Evolutionary conservation across 2,797 vertebrate genomes (phyloP), one percentile per base, ranked within the genome.

Genomic region (Pachyuromys duprasi): DNA sequence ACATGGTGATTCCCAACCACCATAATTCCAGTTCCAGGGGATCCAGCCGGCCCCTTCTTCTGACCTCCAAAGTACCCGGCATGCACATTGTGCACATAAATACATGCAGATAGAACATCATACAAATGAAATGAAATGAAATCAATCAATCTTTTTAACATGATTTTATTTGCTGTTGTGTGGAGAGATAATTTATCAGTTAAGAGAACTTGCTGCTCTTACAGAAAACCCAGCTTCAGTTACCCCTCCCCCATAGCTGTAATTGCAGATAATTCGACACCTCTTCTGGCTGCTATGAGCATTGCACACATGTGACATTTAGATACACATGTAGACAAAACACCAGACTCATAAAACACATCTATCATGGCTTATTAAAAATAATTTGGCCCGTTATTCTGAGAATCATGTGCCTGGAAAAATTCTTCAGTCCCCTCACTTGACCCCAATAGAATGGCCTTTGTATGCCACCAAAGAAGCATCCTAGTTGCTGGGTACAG

Each of bases 401-500:
- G 81, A 24, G 28, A 96, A 93, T 72, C 65, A 84, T 28, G 17
- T 0, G 42, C n/a, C 55, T 36, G 67, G 53, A 39, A 95, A 89
- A 63, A 79, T 62, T 86, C 75, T 45, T 60, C 53, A 74, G 88
- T n/a, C 89, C 74, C 65, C 76, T 93, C 70, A 49, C 88, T 91
- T 95, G 90, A 92, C 90, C 88, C 86, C 80, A 72, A 8, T 6
- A 93, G 74, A 96, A 93, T 91, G 92, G 93, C 93, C 84, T 93
- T 94, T 95, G 84, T 39, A 75, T 39, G 86, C 62, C 86, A 95
- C 81, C 95, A 92, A 97, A 95, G 75, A 78, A 90, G 93, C 76
- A 90, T 84, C 28, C 0, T 57, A 80, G 97, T 49, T 49, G 45
- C 45, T 49, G 45, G 45, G 45, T 49, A 49, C 45, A 49, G 45